A percentile compares a stretch with the other conserved stretches of the same genome.
Evolutionary conservation across 1,140 invertebrate genomes (phyloP).

Genomic region (Zaprionus camerounensis): DNA sequence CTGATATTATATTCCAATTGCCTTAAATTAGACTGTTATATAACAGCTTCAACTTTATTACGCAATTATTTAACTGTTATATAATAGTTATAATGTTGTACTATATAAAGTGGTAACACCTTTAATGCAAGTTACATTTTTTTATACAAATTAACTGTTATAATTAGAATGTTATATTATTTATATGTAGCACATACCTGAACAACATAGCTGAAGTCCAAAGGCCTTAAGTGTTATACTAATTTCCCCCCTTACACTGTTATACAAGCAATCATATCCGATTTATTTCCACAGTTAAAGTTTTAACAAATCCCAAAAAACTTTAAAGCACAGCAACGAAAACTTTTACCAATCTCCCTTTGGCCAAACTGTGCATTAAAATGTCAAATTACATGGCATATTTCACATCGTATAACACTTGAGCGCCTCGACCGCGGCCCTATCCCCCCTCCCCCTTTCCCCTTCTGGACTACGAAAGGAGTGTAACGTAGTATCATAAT

Average conservation of each 20-base stretch:
- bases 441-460: background rate
- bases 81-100: too few relatives aligned
- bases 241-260: background rate
- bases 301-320: background rate
- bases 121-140: too few relatives aligned
- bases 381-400: constrained; percentile 31
- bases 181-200: too few relatives aligned
- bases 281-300: background rate
- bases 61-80: too few relatives aligned
- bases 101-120: too few relatives aligned
- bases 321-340: background rate
- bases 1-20: too few relatives aligned
- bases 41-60: too few relatives aligned
- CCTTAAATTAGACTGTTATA: too few relatives aligned
- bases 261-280: background rate
- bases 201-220: too few relatives aligned
- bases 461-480: background rate
- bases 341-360: background rate
- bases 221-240: too few relatives aligned
- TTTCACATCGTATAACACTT: constrained; percentile 21
- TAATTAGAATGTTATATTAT: too few relatives aligned
- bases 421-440: background rate
- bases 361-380: constrained; percentile 21
- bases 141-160: too few relatives aligned
- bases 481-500: background rate